Conservation (phyloP, 2,888 invertebrate genomes). For the Cosmorhoe ocellata region DNA sequence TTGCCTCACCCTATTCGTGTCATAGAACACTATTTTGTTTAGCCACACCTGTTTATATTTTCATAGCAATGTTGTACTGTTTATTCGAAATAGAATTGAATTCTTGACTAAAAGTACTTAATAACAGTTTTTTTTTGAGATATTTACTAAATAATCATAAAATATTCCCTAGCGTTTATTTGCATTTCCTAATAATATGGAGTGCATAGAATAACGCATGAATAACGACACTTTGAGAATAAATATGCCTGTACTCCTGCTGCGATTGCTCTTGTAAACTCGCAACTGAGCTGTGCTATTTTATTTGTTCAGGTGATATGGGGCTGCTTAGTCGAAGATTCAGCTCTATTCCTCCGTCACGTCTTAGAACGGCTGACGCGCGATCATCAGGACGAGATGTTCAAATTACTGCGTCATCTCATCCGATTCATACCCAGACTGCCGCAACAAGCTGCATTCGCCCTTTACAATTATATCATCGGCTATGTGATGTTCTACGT, state of each 20-base stretch:
- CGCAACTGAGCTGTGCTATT: background rate
- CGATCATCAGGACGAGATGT: constrained; percentile 96
- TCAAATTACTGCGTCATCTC: constrained; percentile 94
- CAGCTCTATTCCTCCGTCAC: constrained; percentile 96
- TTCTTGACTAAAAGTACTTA: too few species aligned
- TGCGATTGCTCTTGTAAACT: too few species aligned
- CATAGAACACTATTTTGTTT: background rate
- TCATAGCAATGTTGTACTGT: background rate
- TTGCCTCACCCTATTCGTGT: too few species aligned
- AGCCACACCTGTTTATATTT: background rate
- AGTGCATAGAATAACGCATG: too few species aligned
- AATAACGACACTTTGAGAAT: too few species aligned
- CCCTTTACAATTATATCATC: constrained; percentile 98
- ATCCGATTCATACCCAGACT: constrained; percentile 96
- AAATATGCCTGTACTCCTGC: too few species aligned
- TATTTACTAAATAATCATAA: too few species aligned
- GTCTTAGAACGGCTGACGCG: constrained; percentile 97
- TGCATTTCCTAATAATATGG: too few species aligned
- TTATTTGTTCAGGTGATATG: constrained; percentile 89
- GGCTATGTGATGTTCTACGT: constrained; percentile 99
- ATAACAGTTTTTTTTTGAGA: too few species aligned
- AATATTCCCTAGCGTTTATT: too few species aligned
- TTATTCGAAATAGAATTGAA: too few species aligned
- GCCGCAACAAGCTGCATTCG: constrained; percentile 98
- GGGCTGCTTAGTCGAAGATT: constrained; percentile 99